These are phyloP conservation scores for Aelia acuminata DNA, from an alignment of 2,888 invertebrate species.

Conservation along the genomic window DNA sequence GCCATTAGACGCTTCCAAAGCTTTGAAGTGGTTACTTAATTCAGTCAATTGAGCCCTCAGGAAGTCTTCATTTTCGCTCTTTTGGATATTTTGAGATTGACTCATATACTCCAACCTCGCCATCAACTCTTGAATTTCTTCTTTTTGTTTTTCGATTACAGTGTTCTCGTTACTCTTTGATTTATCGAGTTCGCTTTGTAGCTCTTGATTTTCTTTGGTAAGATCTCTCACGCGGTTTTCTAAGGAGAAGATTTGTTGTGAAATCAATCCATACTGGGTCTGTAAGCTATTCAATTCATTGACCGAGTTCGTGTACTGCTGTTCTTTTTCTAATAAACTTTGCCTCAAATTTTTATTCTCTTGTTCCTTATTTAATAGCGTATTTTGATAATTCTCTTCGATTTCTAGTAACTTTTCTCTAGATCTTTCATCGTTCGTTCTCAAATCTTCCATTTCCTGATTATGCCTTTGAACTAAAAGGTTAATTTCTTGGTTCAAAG, in stretches of 20 bases:
- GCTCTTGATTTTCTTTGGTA: constrained; percentile 75
- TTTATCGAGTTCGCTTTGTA: constrained; percentile 69
- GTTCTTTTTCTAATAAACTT: constrained; percentile 58
- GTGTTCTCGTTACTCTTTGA: constrained; percentile 40
- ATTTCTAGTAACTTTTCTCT: constrained; percentile 56
- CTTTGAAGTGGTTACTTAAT: constrained; percentile 5
- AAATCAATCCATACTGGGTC: constrained; percentile 17
- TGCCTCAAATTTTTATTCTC: constrained; percentile 58
- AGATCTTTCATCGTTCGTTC: constrained; percentile 55
- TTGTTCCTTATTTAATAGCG: constrained; percentile 61
- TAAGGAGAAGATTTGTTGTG: constrained; percentile 33
- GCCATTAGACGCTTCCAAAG: neutral
- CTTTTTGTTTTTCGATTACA: constrained; percentile 52
- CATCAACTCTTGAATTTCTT: constrained; percentile 55
- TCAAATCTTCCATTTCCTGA: constrained; percentile 56
- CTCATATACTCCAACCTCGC: constrained; percentile 53
- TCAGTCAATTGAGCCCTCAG: constrained; percentile 16
- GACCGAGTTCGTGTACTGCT: constrained; percentile 45
- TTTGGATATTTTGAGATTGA: constrained; percentile 68
- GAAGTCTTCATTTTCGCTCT: constrained; percentile 43
- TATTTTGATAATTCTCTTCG: constrained; percentile 62
- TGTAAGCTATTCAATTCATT: constrained; percentile 53
- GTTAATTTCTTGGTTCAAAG: constrained; percentile 69
- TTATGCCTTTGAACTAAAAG: constrained; percentile 68
- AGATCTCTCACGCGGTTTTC: constrained; percentile 69